A percentile compares a stretch with the other conserved stretches of the same genome.
Conservation (phyloP, 2,888 invertebrate species). For the Cremastobaeus sp. region DNA sequence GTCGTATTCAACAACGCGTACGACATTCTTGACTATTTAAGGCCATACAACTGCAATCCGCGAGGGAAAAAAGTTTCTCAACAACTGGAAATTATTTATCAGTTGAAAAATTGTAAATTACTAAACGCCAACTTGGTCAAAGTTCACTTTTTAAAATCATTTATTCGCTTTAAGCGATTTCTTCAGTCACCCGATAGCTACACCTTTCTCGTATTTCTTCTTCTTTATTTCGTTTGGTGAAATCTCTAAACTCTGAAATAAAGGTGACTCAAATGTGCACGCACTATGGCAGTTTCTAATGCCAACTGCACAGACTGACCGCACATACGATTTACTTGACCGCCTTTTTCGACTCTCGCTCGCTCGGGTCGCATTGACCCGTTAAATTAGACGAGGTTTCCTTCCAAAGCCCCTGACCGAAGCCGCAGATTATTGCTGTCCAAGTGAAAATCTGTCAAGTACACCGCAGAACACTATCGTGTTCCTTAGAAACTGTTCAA, state of each 20-base stretch:
- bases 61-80: no score
- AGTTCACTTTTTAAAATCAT: no score
- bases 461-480: slow-evolving; percentile 69
- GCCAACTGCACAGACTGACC: slow-evolving; percentile 4
- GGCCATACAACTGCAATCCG: no score
- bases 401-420: slow-evolving; percentile 68
- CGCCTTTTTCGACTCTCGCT: slow-evolving; percentile 14
- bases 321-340: slow-evolving; percentile 15
- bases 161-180: no score
- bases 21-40: no score
- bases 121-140: no score
- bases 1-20: no score
- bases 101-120: no score
- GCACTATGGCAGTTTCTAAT: slow-evolving; percentile 22
- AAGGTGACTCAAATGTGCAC: slow-evolving; percentile 28
- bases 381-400: slow-evolving; percentile 76
- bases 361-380: slow-evolving; percentile 61
- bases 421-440: slow-evolving; percentile 72
- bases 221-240: slow-evolving; percentile 29
- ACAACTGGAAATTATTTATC: no score
- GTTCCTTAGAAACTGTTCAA: slow-evolving; percentile 59
- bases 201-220: slow-evolving; percentile 8
- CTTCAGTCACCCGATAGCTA: not conserved
- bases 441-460: slow-evolving; percentile 65
- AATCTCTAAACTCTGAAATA: no score